phyloP scores from a whole-genome alignment of 2,888 invertebrate genomes.

The Acanthosepion esculentum region DNA sequence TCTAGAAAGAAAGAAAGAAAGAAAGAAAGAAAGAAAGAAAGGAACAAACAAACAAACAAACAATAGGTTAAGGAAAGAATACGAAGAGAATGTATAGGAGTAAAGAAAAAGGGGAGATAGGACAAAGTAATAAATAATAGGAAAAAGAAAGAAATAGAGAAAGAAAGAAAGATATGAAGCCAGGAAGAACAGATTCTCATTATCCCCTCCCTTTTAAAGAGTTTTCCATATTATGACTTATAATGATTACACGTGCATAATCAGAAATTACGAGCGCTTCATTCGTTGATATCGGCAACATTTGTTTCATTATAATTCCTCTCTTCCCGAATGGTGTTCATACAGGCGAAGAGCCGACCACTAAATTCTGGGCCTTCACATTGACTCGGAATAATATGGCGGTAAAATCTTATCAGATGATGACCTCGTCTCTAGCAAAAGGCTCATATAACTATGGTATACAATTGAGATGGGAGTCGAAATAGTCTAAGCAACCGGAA shows the following conservation, averaged over 20 bases:
- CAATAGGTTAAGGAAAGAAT: background rate
- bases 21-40: background rate
- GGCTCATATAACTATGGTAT: background rate
- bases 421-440: background rate
- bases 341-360: background rate
- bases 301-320: constrained; percentile 17
- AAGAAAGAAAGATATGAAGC: background rate
- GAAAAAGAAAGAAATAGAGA: background rate
- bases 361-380: background rate
- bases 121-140: background rate
- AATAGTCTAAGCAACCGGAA: background rate
- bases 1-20: background rate
- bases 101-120: background rate
- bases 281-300: background rate
- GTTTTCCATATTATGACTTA: background rate
- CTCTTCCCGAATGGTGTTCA: background rate
- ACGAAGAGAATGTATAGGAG: background rate
- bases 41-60: too few relatives aligned
- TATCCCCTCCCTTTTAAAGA: background rate
- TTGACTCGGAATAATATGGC: background rate
- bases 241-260: constrained; percentile 6
- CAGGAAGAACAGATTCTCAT: background rate
- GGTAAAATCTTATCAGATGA: constrained; percentile 33
- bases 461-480: background rate
- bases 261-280: constrained; percentile 5